A percentile compares a stretch with the other conserved stretches of the same genome.
These are phyloP conservation scores for Piezodorus guildinii DNA, from an alignment of 1,140 invertebrate species.

Conservation along the genomic window DNA sequence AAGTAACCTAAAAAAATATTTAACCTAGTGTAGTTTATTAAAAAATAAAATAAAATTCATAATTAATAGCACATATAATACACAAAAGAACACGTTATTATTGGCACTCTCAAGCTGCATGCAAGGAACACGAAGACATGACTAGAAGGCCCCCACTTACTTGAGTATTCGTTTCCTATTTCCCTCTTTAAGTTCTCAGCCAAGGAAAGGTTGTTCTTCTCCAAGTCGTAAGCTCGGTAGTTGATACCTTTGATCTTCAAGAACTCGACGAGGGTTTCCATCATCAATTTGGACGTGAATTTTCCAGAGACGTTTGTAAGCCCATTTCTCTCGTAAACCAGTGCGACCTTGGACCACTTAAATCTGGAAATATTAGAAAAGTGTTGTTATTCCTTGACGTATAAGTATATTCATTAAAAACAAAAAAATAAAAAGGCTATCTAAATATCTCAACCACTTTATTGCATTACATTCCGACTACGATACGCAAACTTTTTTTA, in stretches of 20 bases:
- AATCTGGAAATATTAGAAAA: slow-evolving; percentile 37
- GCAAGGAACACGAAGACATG: neutral
- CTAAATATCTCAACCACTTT: no score
- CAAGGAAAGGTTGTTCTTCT: slow-evolving; percentile 39
- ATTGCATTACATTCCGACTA: no score
- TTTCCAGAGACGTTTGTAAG: slow-evolving; percentile 49
- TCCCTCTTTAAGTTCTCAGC: slow-evolving; percentile 42
- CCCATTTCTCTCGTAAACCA: slow-evolving; percentile 58
- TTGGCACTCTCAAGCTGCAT: slow-evolving; percentile 2
- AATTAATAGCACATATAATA: neutral
- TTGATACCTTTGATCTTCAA: slow-evolving; percentile 42
- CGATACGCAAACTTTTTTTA: no score
- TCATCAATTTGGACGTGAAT: slow-evolving; percentile 53
- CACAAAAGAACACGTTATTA: neutral
- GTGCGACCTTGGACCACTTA: slow-evolving; percentile 52
- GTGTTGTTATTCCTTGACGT: no score
- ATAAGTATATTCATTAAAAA: no score
- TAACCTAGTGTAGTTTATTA: no score
- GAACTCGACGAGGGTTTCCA: slow-evolving; percentile 51
- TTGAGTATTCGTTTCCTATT: slow-evolving; percentile 38
- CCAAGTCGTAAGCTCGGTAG: slow-evolving; percentile 41
- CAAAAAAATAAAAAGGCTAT: no score
- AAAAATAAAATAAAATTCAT: no score
- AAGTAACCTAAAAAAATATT: no score
- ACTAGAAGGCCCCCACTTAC: slow-evolving; percentile 37